Evolutionary conservation across 1,140 invertebrate genomes (phyloP).

Genomic region (Helicorthomorpha holstii): DNA sequence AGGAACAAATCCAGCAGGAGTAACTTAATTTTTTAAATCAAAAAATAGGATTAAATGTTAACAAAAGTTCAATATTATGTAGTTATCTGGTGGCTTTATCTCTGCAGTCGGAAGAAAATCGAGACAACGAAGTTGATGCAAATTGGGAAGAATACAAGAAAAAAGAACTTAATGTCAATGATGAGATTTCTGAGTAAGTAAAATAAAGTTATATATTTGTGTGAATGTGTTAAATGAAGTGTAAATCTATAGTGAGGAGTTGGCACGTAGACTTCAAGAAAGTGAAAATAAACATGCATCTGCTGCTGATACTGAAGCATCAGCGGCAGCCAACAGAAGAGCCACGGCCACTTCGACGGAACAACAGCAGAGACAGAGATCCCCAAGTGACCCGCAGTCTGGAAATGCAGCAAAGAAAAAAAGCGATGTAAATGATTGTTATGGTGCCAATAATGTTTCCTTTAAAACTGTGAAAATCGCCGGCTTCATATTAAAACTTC

Average conservation of each 20-base stretch:
- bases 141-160: conserved; percentile 20
- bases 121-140: conserved; percentile 18
- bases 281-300: conserved; percentile 22
- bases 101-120: conserved; percentile 28
- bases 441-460: too few relatives aligned
- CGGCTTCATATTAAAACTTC: too few relatives aligned
- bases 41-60: not conserved
- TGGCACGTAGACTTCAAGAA: conserved; percentile 28
- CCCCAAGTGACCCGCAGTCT: too few relatives aligned
- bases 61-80: not conserved
- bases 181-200: conserved; percentile 24
- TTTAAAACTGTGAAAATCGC: too few relatives aligned
- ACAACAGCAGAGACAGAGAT: too few relatives aligned
- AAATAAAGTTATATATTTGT: not conserved
- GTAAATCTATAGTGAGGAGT: conserved; percentile 22
- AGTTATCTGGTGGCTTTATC: conserved; percentile 32
- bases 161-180: conserved; percentile 15
- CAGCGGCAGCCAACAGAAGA: too few relatives aligned
- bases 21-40: conserved; percentile 18
- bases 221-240: not conserved
- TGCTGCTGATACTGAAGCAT: too few relatives aligned
- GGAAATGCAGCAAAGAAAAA: too few relatives aligned
- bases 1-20: conserved; percentile 37
- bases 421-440: too few relatives aligned
- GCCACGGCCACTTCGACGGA: too few relatives aligned